phyloP scores from a whole-genome alignment of 2,797 vertebrate genomes.

The Sciurus carolinensis region DNA sequence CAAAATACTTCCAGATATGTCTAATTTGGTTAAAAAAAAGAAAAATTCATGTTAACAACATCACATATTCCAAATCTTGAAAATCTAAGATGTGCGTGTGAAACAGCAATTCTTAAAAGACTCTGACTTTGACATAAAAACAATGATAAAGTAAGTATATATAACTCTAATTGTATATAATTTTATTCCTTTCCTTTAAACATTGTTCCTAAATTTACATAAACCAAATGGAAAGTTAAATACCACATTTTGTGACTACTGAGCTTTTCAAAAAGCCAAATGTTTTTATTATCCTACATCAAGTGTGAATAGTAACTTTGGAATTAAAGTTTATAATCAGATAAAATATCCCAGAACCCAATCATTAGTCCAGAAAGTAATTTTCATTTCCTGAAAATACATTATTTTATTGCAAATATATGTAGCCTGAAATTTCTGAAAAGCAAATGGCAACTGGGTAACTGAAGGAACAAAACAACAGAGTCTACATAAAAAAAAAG shows the following conservation, averaged over 20 bases:
- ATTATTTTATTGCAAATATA: conserved; percentile 40
- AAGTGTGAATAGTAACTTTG: conserved; percentile 6
- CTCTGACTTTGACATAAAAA: background rate
- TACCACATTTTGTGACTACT: background rate
- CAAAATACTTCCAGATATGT: background rate
- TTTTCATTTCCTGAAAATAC: background rate
- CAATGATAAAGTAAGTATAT: background rate
- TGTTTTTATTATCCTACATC: conserved; percentile 30
- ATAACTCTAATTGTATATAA: background rate
- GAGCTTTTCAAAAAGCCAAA: background rate
- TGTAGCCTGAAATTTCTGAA: conserved; percentile 35
- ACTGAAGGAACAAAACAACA: background rate
- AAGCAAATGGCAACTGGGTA: background rate
- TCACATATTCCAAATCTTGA: background rate
- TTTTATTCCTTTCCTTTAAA: background rate
- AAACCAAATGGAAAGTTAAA: conserved; percentile 12
- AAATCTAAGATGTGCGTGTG: background rate
- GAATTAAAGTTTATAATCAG: conserved; percentile 48
- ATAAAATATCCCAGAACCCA: background rate
- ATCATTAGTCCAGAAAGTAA: conserved; percentile 28
- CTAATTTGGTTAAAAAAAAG: background rate
- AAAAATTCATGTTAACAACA: background rate
- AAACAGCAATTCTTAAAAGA: conserved; percentile 20
- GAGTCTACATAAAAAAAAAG: conserved; percentile 28
- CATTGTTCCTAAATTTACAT: background rate